Conservation (phyloP, 2,797 vertebrate species). For the Pangasius sanitwongsei region DNA sequence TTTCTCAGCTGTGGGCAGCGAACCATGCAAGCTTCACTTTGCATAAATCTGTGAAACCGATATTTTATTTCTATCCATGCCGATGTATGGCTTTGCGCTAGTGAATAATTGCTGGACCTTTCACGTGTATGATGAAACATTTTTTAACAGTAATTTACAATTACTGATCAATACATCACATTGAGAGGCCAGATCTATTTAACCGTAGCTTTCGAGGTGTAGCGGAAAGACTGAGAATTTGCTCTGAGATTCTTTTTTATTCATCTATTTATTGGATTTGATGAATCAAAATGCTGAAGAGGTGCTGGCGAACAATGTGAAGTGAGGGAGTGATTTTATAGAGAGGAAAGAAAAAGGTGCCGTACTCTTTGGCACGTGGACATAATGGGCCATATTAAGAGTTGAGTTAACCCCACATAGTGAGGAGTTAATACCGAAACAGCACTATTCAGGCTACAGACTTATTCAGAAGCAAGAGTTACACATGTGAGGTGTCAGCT, state of each 20-base stretch:
- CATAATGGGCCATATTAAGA: no score
- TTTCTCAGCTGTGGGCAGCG: background rate
- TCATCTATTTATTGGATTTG: background rate
- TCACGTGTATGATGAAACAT: background rate
- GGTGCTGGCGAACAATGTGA: background rate
- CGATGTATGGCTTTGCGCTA: background rate
- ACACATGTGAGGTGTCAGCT: background rate
- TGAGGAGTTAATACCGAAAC: background rate
- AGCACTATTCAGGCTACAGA: background rate
- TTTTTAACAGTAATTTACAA: slow-evolving; percentile 29
- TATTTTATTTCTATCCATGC: background rate
- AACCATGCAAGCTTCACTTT: background rate
- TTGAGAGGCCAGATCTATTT: background rate
- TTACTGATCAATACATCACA: slow-evolving; percentile 11
- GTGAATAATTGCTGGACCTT: background rate
- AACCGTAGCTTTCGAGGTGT: background rate
- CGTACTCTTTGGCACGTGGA: background rate
- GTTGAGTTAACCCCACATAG: background rate
- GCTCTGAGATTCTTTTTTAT: background rate
- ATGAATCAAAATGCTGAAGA: background rate
- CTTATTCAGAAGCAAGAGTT: background rate
- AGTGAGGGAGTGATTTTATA: background rate
- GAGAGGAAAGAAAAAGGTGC: background rate
- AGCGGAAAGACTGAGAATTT: background rate
- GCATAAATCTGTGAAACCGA: slow-evolving; percentile 32